Conservation (phyloP, 2,888 invertebrate genomes). For the Hofmannophila pseudospretella region DNA sequence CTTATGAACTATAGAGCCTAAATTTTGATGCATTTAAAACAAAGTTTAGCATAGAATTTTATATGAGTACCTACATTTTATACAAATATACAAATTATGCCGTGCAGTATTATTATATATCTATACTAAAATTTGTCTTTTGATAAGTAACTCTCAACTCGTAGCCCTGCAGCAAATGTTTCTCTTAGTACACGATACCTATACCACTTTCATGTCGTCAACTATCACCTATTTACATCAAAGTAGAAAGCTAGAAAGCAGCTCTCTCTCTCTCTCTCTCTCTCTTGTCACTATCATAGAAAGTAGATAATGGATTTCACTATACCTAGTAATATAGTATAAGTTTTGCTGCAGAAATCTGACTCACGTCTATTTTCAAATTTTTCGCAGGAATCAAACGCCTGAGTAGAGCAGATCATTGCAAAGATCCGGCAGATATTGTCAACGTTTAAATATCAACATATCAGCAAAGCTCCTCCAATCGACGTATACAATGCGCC, state of each 20-base stretch:
- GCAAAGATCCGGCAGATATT: slow-evolving; percentile 89
- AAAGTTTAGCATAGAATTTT: slow-evolving; percentile 61
- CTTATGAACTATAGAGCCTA: slow-evolving; percentile 72
- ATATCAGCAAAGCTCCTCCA: slow-evolving; percentile 71
- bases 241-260: slow-evolving; percentile 52
- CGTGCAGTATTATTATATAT: slow-evolving; percentile 64
- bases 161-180: slow-evolving; percentile 37
- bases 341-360: slow-evolving; percentile 42
- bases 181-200: slow-evolving; percentile 18
- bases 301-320: slow-evolving; percentile 48
- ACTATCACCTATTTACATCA: slow-evolving; percentile 46
- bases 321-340: slow-evolving; percentile 17
- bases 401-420: slow-evolving; percentile 93
- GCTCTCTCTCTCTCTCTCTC: slow-evolving; percentile 34
- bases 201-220: slow-evolving; percentile 32
- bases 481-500: slow-evolving; percentile 69
- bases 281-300: slow-evolving; percentile 52
- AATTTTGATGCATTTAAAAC: slow-evolving; percentile 70
- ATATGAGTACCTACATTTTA: slow-evolving; percentile 64
- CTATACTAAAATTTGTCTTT: slow-evolving; percentile 31
- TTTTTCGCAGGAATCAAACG: slow-evolving; percentile 88
- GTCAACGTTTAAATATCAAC: slow-evolving; percentile 84
- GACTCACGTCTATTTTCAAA: slow-evolving; percentile 62
- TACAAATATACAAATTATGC: slow-evolving; percentile 57
- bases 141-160: slow-evolving; percentile 29